phyloP scores from a whole-genome alignment of 2,797 vertebrate species.

The Furcifer pardalis region DNA sequence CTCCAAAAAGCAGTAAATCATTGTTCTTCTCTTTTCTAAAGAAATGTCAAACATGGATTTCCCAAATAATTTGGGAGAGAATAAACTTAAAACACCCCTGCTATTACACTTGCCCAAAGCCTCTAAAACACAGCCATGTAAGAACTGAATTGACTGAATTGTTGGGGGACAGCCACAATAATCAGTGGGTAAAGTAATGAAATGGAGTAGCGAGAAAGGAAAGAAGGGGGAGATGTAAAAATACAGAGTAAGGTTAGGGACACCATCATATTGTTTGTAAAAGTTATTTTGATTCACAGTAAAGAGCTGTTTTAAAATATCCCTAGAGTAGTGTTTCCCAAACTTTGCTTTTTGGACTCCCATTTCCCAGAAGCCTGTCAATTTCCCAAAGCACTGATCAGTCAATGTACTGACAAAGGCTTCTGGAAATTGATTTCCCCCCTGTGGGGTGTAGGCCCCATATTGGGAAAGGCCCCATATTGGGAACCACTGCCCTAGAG shows the following conservation, averaged over 20 bases:
- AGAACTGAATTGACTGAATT: neutral
- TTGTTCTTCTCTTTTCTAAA: too few relatives aligned
- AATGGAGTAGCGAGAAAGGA: neutral
- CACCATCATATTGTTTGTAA: neutral
- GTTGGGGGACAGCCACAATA: neutral
- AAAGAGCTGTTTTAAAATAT: neutral
- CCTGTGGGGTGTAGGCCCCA: too few relatives aligned
- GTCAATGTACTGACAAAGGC: too few relatives aligned
- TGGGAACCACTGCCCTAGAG: too few relatives aligned
- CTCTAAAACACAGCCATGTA: neutral
- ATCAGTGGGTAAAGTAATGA: too few relatives aligned
- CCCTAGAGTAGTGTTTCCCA: too few relatives aligned
- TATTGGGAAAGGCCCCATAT: too few relatives aligned
- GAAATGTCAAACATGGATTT: neutral
- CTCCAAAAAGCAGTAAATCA: neutral
- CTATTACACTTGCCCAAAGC: too few relatives aligned
- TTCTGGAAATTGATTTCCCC: too few relatives aligned
- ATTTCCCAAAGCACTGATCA: too few relatives aligned
- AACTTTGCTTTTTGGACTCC: too few relatives aligned
- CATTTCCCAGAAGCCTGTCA: too few relatives aligned
- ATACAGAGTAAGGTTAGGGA: neutral
- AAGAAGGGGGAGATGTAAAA: neutral
- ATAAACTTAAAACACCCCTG: slow-evolving; percentile 3
- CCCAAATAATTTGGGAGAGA: neutral
- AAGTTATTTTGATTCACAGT: neutral